Evolutionary conservation across 2,888 invertebrate species (phyloP).

Genomic region (Conchocele bisecta): DNA sequence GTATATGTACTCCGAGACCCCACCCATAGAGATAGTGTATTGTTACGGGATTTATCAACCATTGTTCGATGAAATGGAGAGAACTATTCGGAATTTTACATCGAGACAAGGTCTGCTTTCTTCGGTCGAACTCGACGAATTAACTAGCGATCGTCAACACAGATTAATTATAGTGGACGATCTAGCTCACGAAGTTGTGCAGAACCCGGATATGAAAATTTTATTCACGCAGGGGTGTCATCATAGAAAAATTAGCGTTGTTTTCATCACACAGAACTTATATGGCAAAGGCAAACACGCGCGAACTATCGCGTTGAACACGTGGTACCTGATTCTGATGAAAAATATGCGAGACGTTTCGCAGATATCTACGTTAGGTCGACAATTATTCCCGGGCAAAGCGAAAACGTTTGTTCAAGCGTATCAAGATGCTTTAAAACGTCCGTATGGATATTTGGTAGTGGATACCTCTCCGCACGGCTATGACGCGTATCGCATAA

Average conservation of each 20-base stretch:
- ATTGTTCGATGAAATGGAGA: conserved; percentile 28
- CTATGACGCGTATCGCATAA: too few relatives aligned
- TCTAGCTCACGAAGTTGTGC: conserved; percentile 21
- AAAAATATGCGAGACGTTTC: conserved; percentile 10
- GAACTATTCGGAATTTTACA: conserved; percentile 5
- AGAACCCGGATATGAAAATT: conserved; percentile 5
- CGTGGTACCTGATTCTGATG: conserved; percentile 2
- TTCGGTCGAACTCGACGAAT: conserved; percentile 17
- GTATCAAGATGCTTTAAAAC: too few relatives aligned
- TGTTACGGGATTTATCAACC: conserved; percentile 31
- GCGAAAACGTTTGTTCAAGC: too few relatives aligned
- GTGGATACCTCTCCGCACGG: too few relatives aligned
- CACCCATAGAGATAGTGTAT: conserved; percentile 25
- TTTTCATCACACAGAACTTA: conserved; percentile 4
- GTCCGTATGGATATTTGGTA: too few relatives aligned
- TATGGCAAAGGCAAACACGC: conserved; percentile 12
- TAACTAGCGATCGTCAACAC: conserved; percentile 15
- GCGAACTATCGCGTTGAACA: conserved; percentile 16
- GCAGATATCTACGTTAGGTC: too few relatives aligned
- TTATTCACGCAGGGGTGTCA: conserved; percentile 19
- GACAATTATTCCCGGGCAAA: too few relatives aligned
- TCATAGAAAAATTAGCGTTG: conserved; percentile 6
- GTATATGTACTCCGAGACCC: conserved; percentile 21
- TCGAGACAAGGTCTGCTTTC: conserved; percentile 18
- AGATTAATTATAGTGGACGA: conserved; percentile 31